These are phyloP conservation scores for Pantelozetes paolii DNA, from an alignment of 2,888 invertebrate genomes.

Conservation along the genomic window DNA sequence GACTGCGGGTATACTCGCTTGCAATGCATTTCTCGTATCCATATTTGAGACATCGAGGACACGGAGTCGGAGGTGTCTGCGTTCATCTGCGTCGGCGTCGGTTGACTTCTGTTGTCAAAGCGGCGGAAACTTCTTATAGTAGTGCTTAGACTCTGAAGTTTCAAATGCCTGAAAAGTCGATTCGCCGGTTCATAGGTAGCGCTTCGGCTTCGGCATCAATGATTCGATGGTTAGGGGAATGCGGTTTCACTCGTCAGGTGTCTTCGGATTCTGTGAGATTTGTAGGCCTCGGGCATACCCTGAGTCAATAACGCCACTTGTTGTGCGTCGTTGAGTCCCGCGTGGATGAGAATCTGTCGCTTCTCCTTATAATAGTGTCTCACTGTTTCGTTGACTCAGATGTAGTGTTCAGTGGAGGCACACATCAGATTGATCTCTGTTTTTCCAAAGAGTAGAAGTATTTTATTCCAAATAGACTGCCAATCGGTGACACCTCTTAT, in stretches of 20 bases:
- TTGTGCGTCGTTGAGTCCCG: neutral
- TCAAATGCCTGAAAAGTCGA: constrained; percentile 44
- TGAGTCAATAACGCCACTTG: neutral
- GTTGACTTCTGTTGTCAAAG: neutral
- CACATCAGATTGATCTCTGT: neutral
- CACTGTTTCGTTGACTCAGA: neutral
- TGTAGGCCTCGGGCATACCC: neutral
- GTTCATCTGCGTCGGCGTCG: neutral
- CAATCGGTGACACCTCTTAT: neutral
- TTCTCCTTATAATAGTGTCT: neutral
- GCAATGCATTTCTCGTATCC: neutral
- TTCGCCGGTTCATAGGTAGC: constrained; percentile 43
- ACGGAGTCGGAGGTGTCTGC: neutral
- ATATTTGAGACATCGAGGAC: neutral
- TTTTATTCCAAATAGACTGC: neutral
- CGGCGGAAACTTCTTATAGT: neutral
- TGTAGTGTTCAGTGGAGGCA: neutral
- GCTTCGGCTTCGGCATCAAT: neutral
- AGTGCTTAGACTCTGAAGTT: constrained; percentile 49
- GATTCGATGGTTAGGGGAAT: neutral
- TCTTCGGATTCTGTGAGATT: neutral
- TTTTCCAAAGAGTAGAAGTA: neutral
- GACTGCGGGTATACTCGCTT: neutral
- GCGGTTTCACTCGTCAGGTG: neutral
- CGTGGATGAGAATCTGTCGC: neutral